Evolutionary conservation across 35 echinoderm and acorn worm species (phyloP), one percentile per base, ranked within the genome.

Genomic region (Ophiothrix spiculata): DNA sequence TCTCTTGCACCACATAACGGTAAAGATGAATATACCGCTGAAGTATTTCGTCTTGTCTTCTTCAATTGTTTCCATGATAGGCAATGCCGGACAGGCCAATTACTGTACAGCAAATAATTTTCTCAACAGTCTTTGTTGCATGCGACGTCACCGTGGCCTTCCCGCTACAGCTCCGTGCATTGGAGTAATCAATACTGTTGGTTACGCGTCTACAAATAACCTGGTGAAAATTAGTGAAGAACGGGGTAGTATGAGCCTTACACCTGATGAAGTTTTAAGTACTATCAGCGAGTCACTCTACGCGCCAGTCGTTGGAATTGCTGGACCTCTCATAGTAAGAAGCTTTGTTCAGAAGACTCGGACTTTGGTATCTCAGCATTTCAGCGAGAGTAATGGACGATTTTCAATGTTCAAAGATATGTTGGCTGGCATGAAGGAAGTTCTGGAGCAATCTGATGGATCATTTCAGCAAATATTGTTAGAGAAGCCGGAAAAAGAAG

Each of bases 71-170:
- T 69, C 83, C 12, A 56, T 82, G 21, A 21, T 94, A 1, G 92
- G 92, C 1, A 94, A 94, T 77, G 77, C 76, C 13, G 92, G 91
- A 38, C 92, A 94, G 74, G 87, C 39, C 0, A 86, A 64, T 73
- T 94, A 94, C 40, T 90, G 77, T 45, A 32, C 85, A 33, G 92
- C 92, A 34, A 94, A 94, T 77, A 63, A 39, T 17, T 94, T 85
- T 38, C 63, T 94, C 4, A 56, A 83, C 14, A 78, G 37, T 12
- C 83, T 94, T 31, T 83, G 87, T 31, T 36, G 86, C 0, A 56
- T 41, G 29, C 86, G 92, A 19, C 39, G 64, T 38, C 36, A 36
- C 0, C 10, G 39, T 11, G 73, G 73, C 11, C 46, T 90, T 40
- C 92, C 92, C 38, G 92, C 92, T 34, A 90, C 92, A 36, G 78